phyloP scores from a whole-genome alignment of 2,797 vertebrate species.

The Danio albolineatus region DNA sequence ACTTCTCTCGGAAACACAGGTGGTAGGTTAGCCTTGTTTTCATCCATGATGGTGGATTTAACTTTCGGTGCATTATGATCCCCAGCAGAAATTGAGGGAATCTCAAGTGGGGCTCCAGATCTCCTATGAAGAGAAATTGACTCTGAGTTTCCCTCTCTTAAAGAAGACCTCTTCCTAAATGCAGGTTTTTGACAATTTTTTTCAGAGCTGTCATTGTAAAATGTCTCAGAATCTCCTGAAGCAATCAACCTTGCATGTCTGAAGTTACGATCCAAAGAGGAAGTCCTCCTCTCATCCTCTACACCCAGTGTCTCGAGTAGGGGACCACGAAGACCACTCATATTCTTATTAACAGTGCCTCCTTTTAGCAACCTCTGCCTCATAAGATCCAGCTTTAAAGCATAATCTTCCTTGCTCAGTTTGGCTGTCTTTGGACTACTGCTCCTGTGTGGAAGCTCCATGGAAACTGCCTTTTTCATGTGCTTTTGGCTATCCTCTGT shows the following conservation, averaged over 20 bases:
- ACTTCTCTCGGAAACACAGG: conserved; percentile 62
- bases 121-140: conserved; percentile 88
- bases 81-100: conserved; percentile 79
- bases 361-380: conserved; percentile 89
- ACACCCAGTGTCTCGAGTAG: conserved; percentile 91
- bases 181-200: conserved; percentile 80
- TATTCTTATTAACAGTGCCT: conserved; percentile 83
- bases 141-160: conserved; percentile 88
- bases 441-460: conserved; percentile 80
- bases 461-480: conserved; percentile 88
- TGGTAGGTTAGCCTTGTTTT: conserved; percentile 64
- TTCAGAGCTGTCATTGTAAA: conserved; percentile 82
- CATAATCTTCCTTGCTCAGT: conserved; percentile 88
- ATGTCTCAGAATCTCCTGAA: conserved; percentile 75
- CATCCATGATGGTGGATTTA: conserved; percentile 85
- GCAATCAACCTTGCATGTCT: conserved; percentile 73
- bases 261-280: conserved; percentile 74
- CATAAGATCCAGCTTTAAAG: conserved; percentile 92
- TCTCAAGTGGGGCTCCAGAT: conserved; percentile 91
- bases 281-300: conserved; percentile 76
- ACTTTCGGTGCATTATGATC: conserved; percentile 85
- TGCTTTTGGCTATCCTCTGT: conserved; percentile 69
- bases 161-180: conserved; percentile 90
- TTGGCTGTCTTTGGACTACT: conserved; percentile 84
- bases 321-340: conserved; percentile 93